Evolutionary conservation across 35 echinoderm and acorn worm species (phyloP).

Genomic region (Ophiothrix spiculata): DNA sequence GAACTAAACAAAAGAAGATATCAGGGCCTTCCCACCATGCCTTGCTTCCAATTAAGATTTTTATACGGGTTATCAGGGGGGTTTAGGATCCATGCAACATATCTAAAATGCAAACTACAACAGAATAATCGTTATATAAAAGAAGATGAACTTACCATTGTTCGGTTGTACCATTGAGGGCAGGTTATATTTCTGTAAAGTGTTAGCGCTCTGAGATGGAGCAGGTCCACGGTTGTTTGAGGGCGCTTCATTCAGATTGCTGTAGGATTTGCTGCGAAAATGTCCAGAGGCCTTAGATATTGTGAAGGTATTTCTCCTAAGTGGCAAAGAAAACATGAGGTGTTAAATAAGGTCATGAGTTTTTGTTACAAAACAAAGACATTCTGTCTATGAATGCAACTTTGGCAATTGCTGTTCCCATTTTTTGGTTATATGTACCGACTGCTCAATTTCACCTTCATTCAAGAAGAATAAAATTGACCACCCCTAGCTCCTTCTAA

Average conservation of each 20-base stretch:
- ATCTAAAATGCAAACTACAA: neutral
- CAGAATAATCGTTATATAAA: no score
- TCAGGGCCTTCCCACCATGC: no score
- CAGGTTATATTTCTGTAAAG: constrained; percentile 62
- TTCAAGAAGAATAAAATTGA: no score
- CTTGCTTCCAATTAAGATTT: no score
- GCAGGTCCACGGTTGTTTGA: neutral
- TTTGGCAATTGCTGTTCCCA: no score
- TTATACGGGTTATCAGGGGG: neutral
- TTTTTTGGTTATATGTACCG: no score
- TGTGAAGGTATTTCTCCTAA: constrained; percentile 31
- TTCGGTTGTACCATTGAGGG: constrained; percentile 65
- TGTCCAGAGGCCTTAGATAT: constrained; percentile 13
- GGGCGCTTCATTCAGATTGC: neutral
- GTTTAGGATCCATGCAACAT: neutral
- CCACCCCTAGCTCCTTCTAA: no score
- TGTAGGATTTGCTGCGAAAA: constrained; percentile 42
- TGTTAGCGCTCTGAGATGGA: constrained; percentile 30
- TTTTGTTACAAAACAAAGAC: no score
- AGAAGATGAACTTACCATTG: constrained; percentile 47
- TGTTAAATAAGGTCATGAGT: neutral
- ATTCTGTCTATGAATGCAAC: no score
- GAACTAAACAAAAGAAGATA: neutral
- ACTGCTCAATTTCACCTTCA: no score
- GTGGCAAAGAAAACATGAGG: neutral